These are phyloP conservation scores for Etheostoma spectabile DNA, from an alignment of 2,113 vertebrate species.

Conservation along the genomic window DNA sequence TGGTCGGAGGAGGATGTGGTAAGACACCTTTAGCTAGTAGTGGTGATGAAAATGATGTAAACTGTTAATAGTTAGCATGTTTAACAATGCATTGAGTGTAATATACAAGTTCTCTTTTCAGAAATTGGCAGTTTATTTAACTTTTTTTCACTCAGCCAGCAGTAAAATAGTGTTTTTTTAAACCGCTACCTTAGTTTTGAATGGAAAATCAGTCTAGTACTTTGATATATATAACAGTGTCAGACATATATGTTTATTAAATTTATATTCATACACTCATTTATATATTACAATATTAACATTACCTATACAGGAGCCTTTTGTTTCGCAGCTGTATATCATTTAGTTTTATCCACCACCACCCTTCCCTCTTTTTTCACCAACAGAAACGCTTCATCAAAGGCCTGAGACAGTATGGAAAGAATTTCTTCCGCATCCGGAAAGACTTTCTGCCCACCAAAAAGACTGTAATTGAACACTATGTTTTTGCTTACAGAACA, in stretches of 20 bases:
- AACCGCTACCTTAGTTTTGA: neutral
- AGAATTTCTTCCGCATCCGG: conserved; percentile 99
- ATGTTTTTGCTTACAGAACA: neutral
- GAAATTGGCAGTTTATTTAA: neutral
- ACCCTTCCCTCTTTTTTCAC: conserved; percentile 2
- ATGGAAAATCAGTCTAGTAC: neutral
- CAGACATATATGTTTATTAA: neutral
- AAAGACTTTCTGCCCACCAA: conserved; percentile 94
- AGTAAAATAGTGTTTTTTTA: neutral
- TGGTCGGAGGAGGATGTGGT: conserved; percentile 99
- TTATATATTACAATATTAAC: neutral
- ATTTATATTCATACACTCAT: no score
- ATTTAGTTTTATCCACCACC: neutral
- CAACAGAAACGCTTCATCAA: conserved; percentile 96
- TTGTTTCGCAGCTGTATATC: neutral
- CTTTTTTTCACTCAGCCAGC: neutral
- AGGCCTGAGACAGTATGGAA: conserved; percentile 96
- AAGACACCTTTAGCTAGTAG: conserved; percentile 64
- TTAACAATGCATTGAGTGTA: neutral
- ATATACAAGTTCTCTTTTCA: neutral
- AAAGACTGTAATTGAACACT: conserved; percentile 87
- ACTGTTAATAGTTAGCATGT: neutral
- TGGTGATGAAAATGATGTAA: neutral
- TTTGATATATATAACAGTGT: neutral
- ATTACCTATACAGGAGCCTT: neutral